Evolutionary conservation across 2,113 vertebrate species (phyloP).

Genomic region (Tursiops truncatus): DNA sequence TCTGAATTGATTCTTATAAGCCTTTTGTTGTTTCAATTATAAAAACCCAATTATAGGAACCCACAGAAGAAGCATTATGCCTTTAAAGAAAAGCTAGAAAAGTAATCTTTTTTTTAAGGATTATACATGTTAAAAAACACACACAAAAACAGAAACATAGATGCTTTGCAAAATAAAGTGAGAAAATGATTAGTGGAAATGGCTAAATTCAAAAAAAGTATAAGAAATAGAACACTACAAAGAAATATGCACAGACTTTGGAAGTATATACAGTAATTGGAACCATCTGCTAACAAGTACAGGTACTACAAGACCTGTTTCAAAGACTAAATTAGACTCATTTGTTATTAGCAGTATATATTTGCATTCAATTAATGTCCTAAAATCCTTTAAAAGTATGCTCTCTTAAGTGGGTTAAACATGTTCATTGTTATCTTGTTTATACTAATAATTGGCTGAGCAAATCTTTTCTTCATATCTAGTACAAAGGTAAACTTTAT

Average conservation of each 20-base stretch:
- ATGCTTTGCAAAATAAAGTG: not conserved
- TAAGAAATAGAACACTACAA: constrained; percentile 17
- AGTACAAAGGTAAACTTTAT: constrained; percentile 78
- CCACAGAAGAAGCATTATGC: not conserved
- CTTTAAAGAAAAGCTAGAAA: not conserved
- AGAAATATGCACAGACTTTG: constrained; percentile 59
- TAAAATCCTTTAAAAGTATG: constrained; percentile 77
- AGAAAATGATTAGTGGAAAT: constrained; percentile 2
- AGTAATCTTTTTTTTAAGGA: not conserved
- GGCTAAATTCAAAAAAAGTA: constrained; percentile 19
- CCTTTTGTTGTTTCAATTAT: constrained; percentile 22
- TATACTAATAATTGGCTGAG: constrained; percentile 80
- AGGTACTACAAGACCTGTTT: constrained; percentile 64
- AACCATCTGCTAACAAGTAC: constrained; percentile 63
- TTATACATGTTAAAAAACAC: not conserved
- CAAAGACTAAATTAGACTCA: constrained; percentile 75
- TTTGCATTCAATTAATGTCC: constrained; percentile 78
- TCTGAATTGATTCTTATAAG: not conserved
- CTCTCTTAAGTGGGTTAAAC: constrained; percentile 77
- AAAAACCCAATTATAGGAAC: not conserved
- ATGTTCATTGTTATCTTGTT: constrained; percentile 78
- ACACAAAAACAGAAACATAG: not conserved
- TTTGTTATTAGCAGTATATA: constrained; percentile 74
- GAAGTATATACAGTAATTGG: constrained; percentile 69
- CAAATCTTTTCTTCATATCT: constrained; percentile 80